Base-by-base conservation (phyloP, 2,113 vertebrate species). In the Tringa solitaria region DNA sequence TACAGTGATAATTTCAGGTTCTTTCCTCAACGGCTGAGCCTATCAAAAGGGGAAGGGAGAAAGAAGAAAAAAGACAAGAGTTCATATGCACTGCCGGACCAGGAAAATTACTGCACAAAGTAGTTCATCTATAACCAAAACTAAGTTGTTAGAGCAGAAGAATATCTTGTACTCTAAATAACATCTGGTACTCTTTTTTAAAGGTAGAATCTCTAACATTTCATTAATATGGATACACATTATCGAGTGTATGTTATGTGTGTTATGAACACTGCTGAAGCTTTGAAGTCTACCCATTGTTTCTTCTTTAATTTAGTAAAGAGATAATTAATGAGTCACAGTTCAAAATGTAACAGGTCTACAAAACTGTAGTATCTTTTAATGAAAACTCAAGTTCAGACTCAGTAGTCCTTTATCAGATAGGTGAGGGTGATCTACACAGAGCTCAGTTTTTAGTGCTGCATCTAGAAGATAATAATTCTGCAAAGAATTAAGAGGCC, bases 1-100 rank as follows among this genome's bases (percentile, higher is more conserved):
- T 95, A 99, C 99, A 21, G 99, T 99, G 98, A 99, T 99, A 89
- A 99, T 97, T 97, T 99, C 99, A 64, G 99, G 99, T 88, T 99
- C 99, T 86, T 99, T 99, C 97, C 99, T 99, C 98, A 99, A 98
- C 97, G 98, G 99, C 97, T 99, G 98, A 90, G 98, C 91, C 98
- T 98, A 68, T 33, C 50, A 76, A 56, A 84, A 5, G 76, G 5
- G 4, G 12, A 86, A 78, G 45, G 3, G 45, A 45, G 10, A 90
- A 87, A 67, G 26, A 59, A 75, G 9, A 59, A 70, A 77, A 28
- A 28, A 13, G 6, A 53, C 32, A 46, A 68, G 41, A 73, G 50
- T 83, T 73, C 41, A 77, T 23, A 65, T 46, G 46, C 26, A 76
- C 5, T 61, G 21, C 8, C 56, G 74, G 23, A 9, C 50, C 46